Evolutionary conservation across 1,140 invertebrate species (phyloP), one percentile per base, ranked within the genome.

Genomic region (Tetragnatha versicolor): DNA sequence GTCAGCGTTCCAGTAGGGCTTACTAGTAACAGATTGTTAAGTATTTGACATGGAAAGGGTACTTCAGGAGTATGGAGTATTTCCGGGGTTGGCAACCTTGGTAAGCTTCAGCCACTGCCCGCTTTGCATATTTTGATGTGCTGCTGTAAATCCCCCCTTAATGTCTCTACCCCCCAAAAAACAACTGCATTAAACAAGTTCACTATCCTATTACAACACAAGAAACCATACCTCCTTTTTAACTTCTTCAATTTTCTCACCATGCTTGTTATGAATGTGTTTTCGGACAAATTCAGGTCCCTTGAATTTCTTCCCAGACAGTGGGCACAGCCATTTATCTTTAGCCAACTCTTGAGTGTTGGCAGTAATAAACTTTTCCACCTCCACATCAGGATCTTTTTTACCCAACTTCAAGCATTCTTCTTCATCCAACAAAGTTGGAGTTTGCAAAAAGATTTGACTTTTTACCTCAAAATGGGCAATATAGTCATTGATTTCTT

Each of bases 261-360:
- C 91, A 84, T 99, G 97, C 84, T 99, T 99, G 85, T 98, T 98
- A 81, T 96, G 93, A 51, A 99, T 98, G 85, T 99, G 98, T 85
- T 99, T 99, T 37, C 95, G 91, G 14, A 99, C 97, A 87, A 98
- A 99, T 84, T 99, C 97, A 0, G 98, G 96, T 0, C 97, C 98
- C 86, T 99, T 99, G 86, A 99, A 99, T 85, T 99, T 99, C 85
- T 99, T 99, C 0, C 97, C 97, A 77, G 96, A 98, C 0, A 99
- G 87, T 0, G 98, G 97, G 88, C 98, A 99, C 29, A 99, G 86
- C 97, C 97, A 99, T 83, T 99, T 99, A 84, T 99, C 97, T 83
- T 98, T 97, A 0, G 93, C 92, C 25, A 99, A 83, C 87, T 99
- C 97, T 83, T 98, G 94, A 0, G 94, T 97, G 84, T 98, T 98